Evolutionary conservation across 1,140 invertebrate species (phyloP).

Genomic region (Heterodera schachtii): DNA sequence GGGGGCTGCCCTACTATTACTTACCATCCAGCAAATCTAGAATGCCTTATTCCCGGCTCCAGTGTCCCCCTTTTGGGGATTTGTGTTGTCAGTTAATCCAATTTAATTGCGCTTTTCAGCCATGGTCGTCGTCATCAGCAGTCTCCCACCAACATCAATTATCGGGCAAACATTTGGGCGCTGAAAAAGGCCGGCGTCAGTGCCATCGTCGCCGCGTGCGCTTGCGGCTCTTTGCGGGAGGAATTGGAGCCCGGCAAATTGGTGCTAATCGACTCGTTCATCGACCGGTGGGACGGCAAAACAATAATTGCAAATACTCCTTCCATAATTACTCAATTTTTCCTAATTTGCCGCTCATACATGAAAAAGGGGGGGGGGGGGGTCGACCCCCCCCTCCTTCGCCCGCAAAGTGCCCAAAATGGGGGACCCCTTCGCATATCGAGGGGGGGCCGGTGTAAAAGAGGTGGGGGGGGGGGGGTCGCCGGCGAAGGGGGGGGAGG

Average conservation of each 20-base stretch:
- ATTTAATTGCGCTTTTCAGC: constrained; percentile 52
- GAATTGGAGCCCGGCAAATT: constrained; percentile 84
- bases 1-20: no score
- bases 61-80: no score
- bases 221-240: constrained; percentile 87
- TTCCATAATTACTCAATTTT: constrained; percentile 20
- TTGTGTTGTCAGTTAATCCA: neutral
- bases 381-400: no score
- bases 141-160: constrained; percentile 84
- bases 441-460: no score
- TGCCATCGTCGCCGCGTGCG: constrained; percentile 86
- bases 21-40: no score
- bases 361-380: no score
- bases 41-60: no score
- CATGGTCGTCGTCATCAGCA: constrained; percentile 84
- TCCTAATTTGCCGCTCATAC: no score
- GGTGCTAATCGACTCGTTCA: constrained; percentile 87
- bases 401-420: no score
- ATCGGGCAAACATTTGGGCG: constrained; percentile 93
- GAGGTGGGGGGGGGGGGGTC: no score
- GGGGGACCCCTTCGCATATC: no score
- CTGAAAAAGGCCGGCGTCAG: constrained; percentile 78
- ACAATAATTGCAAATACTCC: neutral
- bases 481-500: no score
- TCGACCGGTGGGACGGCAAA: constrained; percentile 75